These are phyloP conservation scores for Zootoca vivipara DNA, from an alignment of 2,113 vertebrate species.

Conservation along the genomic window DNA sequence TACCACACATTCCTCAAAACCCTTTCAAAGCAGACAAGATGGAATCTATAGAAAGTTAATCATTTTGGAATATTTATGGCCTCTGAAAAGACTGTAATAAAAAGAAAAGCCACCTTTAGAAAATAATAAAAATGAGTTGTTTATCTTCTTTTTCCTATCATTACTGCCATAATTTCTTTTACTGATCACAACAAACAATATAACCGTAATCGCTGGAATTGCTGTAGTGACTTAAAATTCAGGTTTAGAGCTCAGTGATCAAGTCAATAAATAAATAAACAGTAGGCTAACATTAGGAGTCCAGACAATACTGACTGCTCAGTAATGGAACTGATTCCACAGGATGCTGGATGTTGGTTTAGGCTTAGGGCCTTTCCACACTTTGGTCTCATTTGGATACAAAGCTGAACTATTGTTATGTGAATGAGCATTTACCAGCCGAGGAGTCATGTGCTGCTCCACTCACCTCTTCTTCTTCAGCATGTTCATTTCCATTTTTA, in stretches of 20 bases:
- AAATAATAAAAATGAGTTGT: slow-evolving; percentile 67
- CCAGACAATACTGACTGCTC: neutral
- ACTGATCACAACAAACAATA: slow-evolving; percentile 47
- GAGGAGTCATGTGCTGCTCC: neutral
- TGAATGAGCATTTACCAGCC: neutral
- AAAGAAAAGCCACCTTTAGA: slow-evolving; percentile 58
- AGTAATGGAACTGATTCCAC: neutral
- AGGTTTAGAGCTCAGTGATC: slow-evolving; percentile 19
- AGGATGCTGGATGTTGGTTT: neutral
- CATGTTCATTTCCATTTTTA: neutral
- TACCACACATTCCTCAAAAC: slow-evolving; percentile 63
- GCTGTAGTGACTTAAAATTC: neutral
- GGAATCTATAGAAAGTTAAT: slow-evolving; percentile 63
- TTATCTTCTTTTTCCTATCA: slow-evolving; percentile 61
- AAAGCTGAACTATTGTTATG: neutral
- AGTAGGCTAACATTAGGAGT: neutral
- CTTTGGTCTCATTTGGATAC: neutral
- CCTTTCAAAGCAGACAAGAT: slow-evolving; percentile 63
- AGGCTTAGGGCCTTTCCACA: neutral
- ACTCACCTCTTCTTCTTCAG: neutral
- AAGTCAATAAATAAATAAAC: neutral
- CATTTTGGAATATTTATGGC: slow-evolving; percentile 68
- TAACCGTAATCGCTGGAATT: slow-evolving; percentile 44
- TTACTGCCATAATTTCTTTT: neutral
- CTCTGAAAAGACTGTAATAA: slow-evolving; percentile 65